phyloP scores from a whole-genome alignment of 2,113 vertebrate genomes.

The Acanthisitta chloris region DNA sequence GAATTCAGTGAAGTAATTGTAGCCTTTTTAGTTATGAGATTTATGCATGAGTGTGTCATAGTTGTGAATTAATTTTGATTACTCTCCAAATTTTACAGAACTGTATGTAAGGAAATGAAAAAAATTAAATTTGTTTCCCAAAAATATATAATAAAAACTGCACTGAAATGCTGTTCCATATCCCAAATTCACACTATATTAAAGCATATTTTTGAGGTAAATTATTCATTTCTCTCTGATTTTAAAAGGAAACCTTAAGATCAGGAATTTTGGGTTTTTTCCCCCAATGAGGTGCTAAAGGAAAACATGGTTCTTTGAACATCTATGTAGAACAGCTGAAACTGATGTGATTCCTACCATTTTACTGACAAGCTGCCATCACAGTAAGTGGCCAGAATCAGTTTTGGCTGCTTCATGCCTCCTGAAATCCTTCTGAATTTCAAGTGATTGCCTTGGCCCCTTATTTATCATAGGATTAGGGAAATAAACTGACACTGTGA shows the following conservation, averaged over 20 bases:
- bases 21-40: not conserved
- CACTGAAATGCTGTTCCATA: not conserved
- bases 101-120: not conserved
- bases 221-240: not conserved
- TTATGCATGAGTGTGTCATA: not conserved
- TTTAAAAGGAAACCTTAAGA: not conserved
- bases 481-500: not conserved
- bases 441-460: not conserved
- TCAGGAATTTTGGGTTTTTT: not conserved
- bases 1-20: not conserved
- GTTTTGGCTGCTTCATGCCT: not conserved
- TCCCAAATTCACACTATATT: not conserved
- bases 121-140: not conserved
- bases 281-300: not conserved
- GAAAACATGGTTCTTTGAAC: not conserved
- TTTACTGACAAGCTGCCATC: not conserved
- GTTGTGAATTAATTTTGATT: not conserved
- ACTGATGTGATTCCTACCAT: not conserved
- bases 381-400: constrained; percentile 6
- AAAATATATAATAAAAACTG: not conserved
- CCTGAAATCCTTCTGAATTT: not conserved
- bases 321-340: not conserved
- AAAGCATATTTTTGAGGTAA: not conserved
- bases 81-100: not conserved
- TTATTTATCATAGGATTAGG: not conserved